A percentile compares a stretch with the other conserved stretches of the same genome.
These are phyloP conservation scores for Globicephala melas DNA, from an alignment of 2,113 vertebrate species.

Conservation along the genomic window DNA sequence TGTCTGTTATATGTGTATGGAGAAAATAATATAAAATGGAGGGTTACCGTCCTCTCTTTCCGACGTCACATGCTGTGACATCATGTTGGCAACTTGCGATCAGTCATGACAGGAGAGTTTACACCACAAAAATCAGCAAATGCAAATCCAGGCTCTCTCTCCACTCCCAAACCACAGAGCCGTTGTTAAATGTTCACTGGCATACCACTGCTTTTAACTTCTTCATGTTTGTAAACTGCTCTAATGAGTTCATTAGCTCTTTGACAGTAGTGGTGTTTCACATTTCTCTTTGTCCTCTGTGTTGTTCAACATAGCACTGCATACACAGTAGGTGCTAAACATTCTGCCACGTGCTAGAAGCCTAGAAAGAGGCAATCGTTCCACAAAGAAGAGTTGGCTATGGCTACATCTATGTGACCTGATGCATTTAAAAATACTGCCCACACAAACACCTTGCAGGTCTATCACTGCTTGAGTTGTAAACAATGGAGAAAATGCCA, in stretches of 20 bases:
- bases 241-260: not conserved
- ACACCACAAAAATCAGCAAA: conserved; percentile 8
- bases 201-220: not conserved
- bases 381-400: not conserved
- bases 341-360: conserved; percentile 14
- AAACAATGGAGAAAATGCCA: conserved; percentile 39
- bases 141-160: not conserved
- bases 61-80: not conserved
- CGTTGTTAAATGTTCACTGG: not conserved
- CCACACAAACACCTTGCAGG: not conserved
- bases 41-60: not conserved
- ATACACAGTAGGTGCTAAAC: not conserved
- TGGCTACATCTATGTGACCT: not conserved
- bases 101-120: not conserved
- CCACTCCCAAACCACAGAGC: not conserved
- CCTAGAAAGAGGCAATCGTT: not conserved
- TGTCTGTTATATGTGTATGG: not conserved
- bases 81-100: not conserved
- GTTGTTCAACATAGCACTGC: not conserved
- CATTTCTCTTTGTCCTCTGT: not conserved
- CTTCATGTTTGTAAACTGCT: not conserved
- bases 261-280: not conserved
- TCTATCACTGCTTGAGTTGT: not conserved
- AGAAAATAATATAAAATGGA: not conserved
- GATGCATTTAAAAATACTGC: not conserved